Base-by-base conservation (phyloP, 2,888 invertebrate genomes). In the Pollenia angustigena region DNA sequence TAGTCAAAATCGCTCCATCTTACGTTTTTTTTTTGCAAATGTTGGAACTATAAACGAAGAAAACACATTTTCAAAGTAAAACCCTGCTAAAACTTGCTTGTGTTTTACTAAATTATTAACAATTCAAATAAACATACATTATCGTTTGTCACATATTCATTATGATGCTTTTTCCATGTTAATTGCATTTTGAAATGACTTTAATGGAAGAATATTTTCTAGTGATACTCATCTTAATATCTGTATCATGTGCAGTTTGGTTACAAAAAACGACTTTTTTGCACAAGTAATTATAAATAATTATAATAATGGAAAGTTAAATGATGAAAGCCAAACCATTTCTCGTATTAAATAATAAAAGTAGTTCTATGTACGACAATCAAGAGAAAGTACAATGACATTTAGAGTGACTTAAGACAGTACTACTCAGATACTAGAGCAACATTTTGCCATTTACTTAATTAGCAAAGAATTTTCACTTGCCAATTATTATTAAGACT, bases 311-410 rank as follows among this genome's bases (percentile, higher is more conserved):
- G 84, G 87, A 87, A 87, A 84, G 87, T 84, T 86, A 86, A 86
- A 83, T 81, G 86, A 86, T 76, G 66, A 83, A 83, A 86, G 86
- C 83, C 86, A 86, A 80, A 18, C 74, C 32, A 18, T 18, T 56
- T 58, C 50, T 68, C 52, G 40, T 32, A 54, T 74, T 72, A 78
- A n/a, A n/a, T n/a, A n/a, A 71, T 83, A 75, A 75, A 81, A 68
- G 42, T 68, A 58, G 74, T 79, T 84, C 60, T 78, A 56, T 56
- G 32, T 32, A 50, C 50, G 62, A 66, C 62, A 69, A 32, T 44
- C 52, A 68, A 87, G 87, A 81, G 87, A 87, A 87, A 87, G 87
- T 87, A 84, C 84, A 87, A 74, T 87, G 87, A 87, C 87, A 87
- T 80, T 78, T 81, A 32, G n/a, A 18, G 12, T 48, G 48, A 75